Evolutionary conservation across 2,113 vertebrate species (phyloP), one percentile per base, ranked within the genome.

Genomic region (Callospermophilus lateralis): DNA sequence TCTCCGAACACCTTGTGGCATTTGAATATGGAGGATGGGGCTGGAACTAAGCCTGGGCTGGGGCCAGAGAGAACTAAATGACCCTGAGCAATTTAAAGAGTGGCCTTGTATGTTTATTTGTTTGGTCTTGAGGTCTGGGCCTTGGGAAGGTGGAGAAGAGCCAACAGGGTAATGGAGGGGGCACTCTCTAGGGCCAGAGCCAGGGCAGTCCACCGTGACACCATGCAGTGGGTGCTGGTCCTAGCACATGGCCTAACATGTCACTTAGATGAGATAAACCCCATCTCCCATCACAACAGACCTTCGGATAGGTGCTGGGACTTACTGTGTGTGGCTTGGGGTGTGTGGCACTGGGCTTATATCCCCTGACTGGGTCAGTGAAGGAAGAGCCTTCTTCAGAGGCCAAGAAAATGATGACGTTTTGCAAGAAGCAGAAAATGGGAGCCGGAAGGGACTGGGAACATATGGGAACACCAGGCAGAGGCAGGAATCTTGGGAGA

Each of bases 141-240:
- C 10, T 73, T 28, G 7, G 32, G 26, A 55, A 53, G 15, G 34
- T 37, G 34, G 22, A 19, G 39, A 45, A 68, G 20, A 45, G 83
- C 15, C n/a, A 8, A 9, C 0, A 74, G 63, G 67, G 28, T 19
- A n/a, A 22, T 0, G 22, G 55, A n/a, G 51, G 4, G 0, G 5
- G 37, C 48, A 12, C 8, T n/a, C 37, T 11, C 3, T 0, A 11
- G 42, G 58, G 15, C 34, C 37, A 9, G 42, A 39, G 45, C 68
- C n/a, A 24, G 24, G 24, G 55, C 34, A 4, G 80, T 16, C 55
- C 16, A 0, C 15, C 6, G 39, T 3, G 32, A 9, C 32, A 1
- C 3, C 17, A 55, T 65, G 76, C 11, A 17, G 11, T 16, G 30
- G 24, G 65, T 26, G 20, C 72, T 58, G 55, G 20, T 58, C 55